phyloP scores from a whole-genome alignment of 2,113 vertebrate genomes.

The Urocitellus parryii region DNA sequence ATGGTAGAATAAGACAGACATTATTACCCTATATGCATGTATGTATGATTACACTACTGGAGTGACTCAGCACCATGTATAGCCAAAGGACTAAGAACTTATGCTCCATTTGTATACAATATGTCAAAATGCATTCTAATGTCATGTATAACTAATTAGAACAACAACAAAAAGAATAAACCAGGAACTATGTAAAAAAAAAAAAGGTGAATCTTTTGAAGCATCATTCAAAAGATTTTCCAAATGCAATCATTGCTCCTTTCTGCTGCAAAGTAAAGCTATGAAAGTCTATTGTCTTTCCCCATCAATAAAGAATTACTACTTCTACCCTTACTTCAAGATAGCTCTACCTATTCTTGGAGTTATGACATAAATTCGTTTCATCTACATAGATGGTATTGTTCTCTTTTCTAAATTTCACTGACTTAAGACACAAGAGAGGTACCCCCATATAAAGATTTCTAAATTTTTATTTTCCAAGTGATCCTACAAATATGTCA shows the following conservation, averaged over 20 bases:
- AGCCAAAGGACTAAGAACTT: too few relatives aligned
- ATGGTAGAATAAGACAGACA: too few relatives aligned
- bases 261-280: neutral
- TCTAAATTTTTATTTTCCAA: neutral
- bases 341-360: neutral
- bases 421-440: neutral
- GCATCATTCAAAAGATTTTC: constrained; percentile 35
- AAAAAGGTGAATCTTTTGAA: neutral
- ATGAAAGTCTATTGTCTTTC: neutral
- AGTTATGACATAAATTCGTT: neutral
- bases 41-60: too few relatives aligned
- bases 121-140: too few relatives aligned
- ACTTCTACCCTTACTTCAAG: neutral
- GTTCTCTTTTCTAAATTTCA: constrained; percentile 1
- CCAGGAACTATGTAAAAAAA: too few relatives aligned
- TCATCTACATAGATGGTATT: neutral
- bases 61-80: too few relatives aligned
- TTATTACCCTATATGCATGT: too few relatives aligned
- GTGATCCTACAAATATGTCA: neutral
- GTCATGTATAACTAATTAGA: too few relatives aligned
- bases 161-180: too few relatives aligned
- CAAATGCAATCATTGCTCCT: neutral
- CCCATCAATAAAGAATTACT: neutral
- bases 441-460: neutral
- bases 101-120: too few relatives aligned